Conservation (phyloP, 2,113 vertebrate genomes). For the Anas platyrhynchos region DNA sequence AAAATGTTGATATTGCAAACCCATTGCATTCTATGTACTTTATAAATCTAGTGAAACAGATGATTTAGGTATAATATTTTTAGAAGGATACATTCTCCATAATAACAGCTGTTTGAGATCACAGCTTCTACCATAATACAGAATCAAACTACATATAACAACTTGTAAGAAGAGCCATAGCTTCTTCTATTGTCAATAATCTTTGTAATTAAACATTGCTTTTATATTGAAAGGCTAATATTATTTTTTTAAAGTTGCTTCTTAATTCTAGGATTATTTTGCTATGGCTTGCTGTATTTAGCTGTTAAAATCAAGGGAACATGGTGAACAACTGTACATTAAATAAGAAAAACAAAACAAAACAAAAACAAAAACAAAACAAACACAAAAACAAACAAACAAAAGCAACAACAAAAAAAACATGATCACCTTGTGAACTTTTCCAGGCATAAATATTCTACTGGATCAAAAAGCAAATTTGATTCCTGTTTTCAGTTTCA, state of each 20-base stretch:
- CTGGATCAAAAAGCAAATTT: slow-evolving; percentile 21
- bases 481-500: background rate
- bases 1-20: background rate
- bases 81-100: background rate
- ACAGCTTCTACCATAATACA: background rate
- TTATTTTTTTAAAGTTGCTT: background rate
- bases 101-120: background rate
- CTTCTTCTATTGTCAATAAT: background rate
- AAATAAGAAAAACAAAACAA: background rate
- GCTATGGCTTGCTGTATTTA: background rate
- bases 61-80: background rate
- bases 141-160: background rate
- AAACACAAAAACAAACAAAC: background rate
- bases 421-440: background rate
- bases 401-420: no score
- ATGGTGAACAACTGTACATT: background rate
- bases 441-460: background rate
- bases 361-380: no score
- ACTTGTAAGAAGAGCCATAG: background rate
- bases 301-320: background rate
- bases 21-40: background rate
- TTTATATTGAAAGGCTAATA: background rate
- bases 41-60: background rate
- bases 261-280: background rate
- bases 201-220: background rate